Evolutionary conservation across 2,113 vertebrate genomes (phyloP).

Genomic region (Meles meles): DNA sequence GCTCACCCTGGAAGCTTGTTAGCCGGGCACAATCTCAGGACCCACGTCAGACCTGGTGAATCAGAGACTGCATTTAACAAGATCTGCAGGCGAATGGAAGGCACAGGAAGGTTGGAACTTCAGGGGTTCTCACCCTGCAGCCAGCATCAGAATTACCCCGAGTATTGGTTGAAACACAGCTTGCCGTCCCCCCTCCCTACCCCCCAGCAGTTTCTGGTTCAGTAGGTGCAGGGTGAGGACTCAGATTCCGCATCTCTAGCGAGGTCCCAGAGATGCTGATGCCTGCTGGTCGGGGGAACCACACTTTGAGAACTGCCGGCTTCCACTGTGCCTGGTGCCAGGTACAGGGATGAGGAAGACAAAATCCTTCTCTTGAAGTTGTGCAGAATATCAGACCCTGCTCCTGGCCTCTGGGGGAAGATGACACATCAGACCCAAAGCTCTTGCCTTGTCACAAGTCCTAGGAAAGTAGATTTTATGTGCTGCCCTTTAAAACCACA

Average conservation of each 20-base stretch:
- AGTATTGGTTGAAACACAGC: not conserved
- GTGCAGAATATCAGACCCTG: not conserved
- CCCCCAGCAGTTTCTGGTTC: not conserved
- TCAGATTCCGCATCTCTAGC: not conserved
- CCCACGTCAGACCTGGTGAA: not conserved
- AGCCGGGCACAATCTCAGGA: not conserved
- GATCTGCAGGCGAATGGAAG: not conserved
- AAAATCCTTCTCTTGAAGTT: not conserved
- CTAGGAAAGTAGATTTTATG: not conserved
- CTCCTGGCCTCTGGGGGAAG: not conserved
- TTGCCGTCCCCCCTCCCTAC: too few relatives aligned
- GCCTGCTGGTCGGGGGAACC: too few relatives aligned
- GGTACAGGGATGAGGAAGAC: not conserved
- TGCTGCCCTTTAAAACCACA: not conserved
- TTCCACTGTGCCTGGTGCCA: not conserved
- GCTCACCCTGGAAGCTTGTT: not conserved
- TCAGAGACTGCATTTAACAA: not conserved
- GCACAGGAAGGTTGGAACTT: not conserved
- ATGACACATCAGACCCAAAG: not conserved
- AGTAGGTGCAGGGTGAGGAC: not conserved
- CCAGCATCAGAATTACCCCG: not conserved
- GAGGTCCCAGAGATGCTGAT: not conserved
- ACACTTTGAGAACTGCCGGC: not conserved
- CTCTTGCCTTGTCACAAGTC: not conserved
- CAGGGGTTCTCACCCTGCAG: not conserved